These are phyloP conservation scores for Platycheirus albimanus DNA, from an alignment of 2,888 invertebrate genomes.

Conservation along the genomic window DNA sequence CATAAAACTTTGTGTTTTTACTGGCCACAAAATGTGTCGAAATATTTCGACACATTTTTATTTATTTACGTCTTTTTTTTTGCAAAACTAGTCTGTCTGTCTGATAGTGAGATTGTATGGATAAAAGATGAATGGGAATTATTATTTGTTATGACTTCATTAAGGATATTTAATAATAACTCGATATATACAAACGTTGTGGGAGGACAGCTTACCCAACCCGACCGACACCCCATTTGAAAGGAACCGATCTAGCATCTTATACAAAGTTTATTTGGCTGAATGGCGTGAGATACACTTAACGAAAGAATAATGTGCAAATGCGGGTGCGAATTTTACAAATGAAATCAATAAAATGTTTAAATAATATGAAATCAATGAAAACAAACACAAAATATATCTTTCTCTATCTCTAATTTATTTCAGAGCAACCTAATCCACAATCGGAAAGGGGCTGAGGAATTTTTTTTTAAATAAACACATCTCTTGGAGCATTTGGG, in stretches of 20 bases:
- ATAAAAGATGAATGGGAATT: constrained; percentile 18
- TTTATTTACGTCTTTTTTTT: constrained; percentile 40
- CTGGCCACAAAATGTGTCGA: constrained; percentile 53
- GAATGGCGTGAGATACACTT: constrained; percentile 57
- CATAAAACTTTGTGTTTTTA: constrained; percentile 57
- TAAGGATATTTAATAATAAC: constrained; percentile 22
- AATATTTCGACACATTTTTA: constrained; percentile 68
- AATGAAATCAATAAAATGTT: constrained; percentile 73
- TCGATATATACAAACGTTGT: background rate
- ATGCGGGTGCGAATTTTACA: constrained; percentile 58
- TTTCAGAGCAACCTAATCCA: constrained; percentile 59
- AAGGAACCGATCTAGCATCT: no score
- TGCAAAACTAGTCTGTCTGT: no score
- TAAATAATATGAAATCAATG: constrained; percentile 69
- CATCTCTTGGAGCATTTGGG: constrained; percentile 46
- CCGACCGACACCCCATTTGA: no score
- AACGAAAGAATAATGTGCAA: constrained; percentile 53
- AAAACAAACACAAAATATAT: constrained; percentile 62
- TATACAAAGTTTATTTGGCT: constrained; percentile 42
- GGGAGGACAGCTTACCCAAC: no score
- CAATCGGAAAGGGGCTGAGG: constrained; percentile 50
- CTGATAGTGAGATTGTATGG: background rate
- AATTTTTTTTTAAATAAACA: constrained; percentile 68
- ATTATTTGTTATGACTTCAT: constrained; percentile 44
- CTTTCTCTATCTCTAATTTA: constrained; percentile 49